phyloP scores from a whole-genome alignment of 2,797 vertebrate species.

The Pangasius macronema region DNA sequence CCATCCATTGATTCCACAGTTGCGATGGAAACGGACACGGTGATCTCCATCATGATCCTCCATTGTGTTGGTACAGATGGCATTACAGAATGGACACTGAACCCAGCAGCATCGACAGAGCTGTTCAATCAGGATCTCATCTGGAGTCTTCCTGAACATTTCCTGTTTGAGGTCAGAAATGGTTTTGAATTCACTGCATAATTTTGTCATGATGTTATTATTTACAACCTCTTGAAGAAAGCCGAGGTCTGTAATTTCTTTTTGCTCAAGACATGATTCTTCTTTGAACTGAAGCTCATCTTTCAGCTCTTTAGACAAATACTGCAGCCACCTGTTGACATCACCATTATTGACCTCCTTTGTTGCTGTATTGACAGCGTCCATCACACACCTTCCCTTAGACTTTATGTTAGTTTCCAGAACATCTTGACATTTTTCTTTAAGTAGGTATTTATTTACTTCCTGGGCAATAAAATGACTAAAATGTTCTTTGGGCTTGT shows the following conservation, averaged over 20 bases:
- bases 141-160: conserved; percentile 30
- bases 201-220: background rate
- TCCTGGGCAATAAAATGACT: conserved; percentile 45
- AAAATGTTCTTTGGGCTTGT: conserved; percentile 38
- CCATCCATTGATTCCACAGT: conserved; percentile 35
- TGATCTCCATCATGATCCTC: conserved; percentile 47
- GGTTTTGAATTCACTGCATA: background rate
- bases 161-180: background rate
- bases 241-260: conserved; percentile 62
- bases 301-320: conserved; percentile 58
- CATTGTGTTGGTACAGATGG: conserved; percentile 51
- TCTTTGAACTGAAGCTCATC: conserved; percentile 62
- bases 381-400: background rate
- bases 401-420: background rate
- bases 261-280: conserved; percentile 57
- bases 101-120: conserved; percentile 52
- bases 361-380: conserved; percentile 14
- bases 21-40: conserved; percentile 41
- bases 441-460: conserved; percentile 50
- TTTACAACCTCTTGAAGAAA: conserved; percentile 57
- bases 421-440: conserved; percentile 16
- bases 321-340: conserved; percentile 63
- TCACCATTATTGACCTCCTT: conserved; percentile 10
- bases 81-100: conserved; percentile 52
- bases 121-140: conserved; percentile 44